phyloP scores from a whole-genome alignment of 2,888 invertebrate genomes.

The Lucinisca nassula region DNA sequence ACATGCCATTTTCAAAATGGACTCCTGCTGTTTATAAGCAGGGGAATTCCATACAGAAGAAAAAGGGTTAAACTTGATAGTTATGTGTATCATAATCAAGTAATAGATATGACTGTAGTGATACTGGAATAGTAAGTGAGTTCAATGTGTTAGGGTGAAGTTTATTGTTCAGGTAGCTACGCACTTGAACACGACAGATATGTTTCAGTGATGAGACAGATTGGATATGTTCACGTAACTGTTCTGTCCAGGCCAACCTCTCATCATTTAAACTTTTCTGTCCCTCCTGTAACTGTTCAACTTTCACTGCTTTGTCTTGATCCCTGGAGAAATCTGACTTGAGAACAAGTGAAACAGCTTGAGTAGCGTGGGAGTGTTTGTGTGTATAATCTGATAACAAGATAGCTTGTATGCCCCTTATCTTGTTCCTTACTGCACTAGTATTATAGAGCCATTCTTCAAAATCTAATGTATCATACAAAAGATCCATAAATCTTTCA shows the following conservation, averaged over 20 bases:
- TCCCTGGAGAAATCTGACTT: neutral
- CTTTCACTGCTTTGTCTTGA: neutral
- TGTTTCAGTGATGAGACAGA: neutral
- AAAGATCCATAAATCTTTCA: neutral
- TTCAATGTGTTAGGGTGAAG: neutral
- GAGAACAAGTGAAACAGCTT: neutral
- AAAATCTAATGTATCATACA: neutral
- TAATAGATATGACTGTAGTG: neutral
- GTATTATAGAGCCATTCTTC: slow-evolving; percentile 8
- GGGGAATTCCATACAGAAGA: too few relatives aligned
- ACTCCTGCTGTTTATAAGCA: too few relatives aligned
- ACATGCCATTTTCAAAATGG: too few relatives aligned
- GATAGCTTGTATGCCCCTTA: neutral
- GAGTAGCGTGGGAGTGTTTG: neutral
- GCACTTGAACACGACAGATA: neutral
- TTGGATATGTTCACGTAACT: neutral
- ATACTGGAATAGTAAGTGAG: neutral
- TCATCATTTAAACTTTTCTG: neutral
- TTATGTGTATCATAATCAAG: neutral
- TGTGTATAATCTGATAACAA: neutral
- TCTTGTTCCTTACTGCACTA: neutral
- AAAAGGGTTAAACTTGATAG: neutral
- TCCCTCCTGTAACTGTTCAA: neutral
- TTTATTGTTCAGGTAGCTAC: neutral
- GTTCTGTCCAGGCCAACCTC: neutral